A percentile compares a stretch with the other conserved stretches of the same genome.
Conservation (phyloP, 2,888 invertebrate genomes). For the Drosophila nr. perissopoda region DNA sequence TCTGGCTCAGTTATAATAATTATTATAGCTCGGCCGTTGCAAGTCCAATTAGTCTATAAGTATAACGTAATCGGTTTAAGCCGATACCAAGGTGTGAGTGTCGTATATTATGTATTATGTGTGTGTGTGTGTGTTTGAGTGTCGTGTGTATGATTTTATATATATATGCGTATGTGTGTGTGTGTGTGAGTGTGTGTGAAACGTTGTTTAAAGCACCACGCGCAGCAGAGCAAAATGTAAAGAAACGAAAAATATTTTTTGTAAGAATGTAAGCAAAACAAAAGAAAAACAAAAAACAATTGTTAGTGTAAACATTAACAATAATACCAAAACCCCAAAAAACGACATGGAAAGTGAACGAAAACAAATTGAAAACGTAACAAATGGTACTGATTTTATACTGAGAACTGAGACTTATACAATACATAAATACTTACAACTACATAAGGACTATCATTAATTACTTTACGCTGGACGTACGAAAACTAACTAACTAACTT, state of each 20-base stretch:
- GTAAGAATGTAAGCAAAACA: conserved; percentile 35
- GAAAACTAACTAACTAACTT: conserved; percentile 49
- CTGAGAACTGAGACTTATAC: conserved; percentile 81
- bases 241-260: conserved; percentile 55
- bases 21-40: conserved; percentile 14
- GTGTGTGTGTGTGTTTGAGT: conserved; percentile 22
- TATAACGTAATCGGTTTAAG: conserved; percentile 17
- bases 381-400: conserved; percentile 80
- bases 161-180: conserved; percentile 24
- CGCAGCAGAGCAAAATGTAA: conserved; percentile 62
- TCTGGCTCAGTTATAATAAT: conserved; percentile 33
- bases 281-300: conserved; percentile 23
- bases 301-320: conserved; percentile 40
- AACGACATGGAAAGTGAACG: conserved; percentile 37
- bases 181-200: conserved; percentile 13
- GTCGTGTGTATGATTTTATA: conserved; percentile 28
- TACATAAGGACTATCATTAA: conserved; percentile 69
- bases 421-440: conserved; percentile 56
- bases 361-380: conserved; percentile 63
- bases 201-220: conserved; percentile 68
- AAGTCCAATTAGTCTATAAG: conserved; percentile 24
- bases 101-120: conserved; percentile 20
- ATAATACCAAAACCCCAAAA: conserved; percentile 33
- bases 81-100: conserved; percentile 13
- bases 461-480: conserved; percentile 63